These are phyloP conservation scores for Sminthurinus aureus DNA, from an alignment of 2,888 invertebrate species.

Conservation along the genomic window DNA sequence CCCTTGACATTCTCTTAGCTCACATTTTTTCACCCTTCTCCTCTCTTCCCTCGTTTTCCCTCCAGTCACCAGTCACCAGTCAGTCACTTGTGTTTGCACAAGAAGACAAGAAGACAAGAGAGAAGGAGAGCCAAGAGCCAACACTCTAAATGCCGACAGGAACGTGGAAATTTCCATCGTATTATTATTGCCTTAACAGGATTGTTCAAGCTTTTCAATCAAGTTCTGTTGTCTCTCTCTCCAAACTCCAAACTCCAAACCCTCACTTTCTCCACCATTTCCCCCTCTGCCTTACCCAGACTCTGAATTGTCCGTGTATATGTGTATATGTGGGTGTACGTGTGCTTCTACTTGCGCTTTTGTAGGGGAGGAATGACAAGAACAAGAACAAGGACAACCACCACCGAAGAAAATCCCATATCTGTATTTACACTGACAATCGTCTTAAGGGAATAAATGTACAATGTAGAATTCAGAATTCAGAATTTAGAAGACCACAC, in stretches of 20 bases:
- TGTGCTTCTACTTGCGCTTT: too few species aligned
- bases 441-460: neutral
- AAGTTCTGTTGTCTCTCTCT: neutral
- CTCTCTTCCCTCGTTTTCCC: neutral
- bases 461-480: neutral
- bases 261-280: too few species aligned
- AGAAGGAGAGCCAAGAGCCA: neutral
- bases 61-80: neutral
- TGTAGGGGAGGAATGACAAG: neutral
- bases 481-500: too few species aligned
- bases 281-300: too few species aligned
- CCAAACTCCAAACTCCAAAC: too few species aligned
- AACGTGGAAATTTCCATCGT: neutral
- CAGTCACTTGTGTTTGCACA: neutral
- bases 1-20: slow-evolving; percentile 1
- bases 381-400: neutral
- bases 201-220: neutral
- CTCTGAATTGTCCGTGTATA: too few species aligned
- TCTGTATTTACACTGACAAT: neutral
- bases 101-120: neutral
- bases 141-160: neutral
- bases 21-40: neutral
- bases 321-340: too few species aligned
- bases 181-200: slow-evolving; percentile 1
- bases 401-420: neutral